Evolutionary conservation across 2,888 invertebrate genomes (phyloP).

Genomic region (Pogonocherus hispidulus): DNA sequence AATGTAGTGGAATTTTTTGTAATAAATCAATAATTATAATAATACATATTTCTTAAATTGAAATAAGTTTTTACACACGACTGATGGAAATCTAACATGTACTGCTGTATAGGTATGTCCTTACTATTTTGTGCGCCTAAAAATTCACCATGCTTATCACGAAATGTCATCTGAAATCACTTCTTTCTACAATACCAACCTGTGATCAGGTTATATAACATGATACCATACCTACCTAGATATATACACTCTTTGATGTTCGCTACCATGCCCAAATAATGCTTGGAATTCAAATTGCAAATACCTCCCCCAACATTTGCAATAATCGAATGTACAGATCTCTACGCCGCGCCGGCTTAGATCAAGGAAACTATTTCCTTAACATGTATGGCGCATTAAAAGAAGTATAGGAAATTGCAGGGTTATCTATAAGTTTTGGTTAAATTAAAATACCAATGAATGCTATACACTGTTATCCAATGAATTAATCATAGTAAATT

Average conservation of each 20-base stretch:
- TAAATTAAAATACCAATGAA: no score
- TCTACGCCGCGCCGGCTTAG: slow-evolving; percentile 20
- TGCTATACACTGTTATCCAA: no score
- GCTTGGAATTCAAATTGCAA: slow-evolving; percentile 43
- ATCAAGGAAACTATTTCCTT: slow-evolving; percentile 22
- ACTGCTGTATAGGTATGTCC: not conserved
- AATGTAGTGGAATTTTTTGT: no score
- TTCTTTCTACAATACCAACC: slow-evolving; percentile 6
- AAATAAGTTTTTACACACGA: no score
- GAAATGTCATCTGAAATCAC: not conserved
- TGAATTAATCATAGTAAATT: no score
- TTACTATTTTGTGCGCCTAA: not conserved
- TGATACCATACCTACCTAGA: slow-evolving; percentile 29
- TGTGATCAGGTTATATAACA: slow-evolving; percentile 14
- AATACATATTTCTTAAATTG: no score
- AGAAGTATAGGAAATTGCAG: slow-evolving; percentile 5
- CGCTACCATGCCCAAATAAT: slow-evolving; percentile 33
- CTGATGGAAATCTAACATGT: not conserved
- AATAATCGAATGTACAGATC: slow-evolving; percentile 43
- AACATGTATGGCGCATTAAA: not conserved
- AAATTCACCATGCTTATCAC: not conserved
- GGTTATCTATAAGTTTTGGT: no score
- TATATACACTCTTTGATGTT: slow-evolving; percentile 34
- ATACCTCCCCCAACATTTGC: slow-evolving; percentile 39
- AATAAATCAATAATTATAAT: no score